Evolutionary conservation across 2,113 vertebrate species (phyloP).

Genomic region (Pituophis catenifer): DNA sequence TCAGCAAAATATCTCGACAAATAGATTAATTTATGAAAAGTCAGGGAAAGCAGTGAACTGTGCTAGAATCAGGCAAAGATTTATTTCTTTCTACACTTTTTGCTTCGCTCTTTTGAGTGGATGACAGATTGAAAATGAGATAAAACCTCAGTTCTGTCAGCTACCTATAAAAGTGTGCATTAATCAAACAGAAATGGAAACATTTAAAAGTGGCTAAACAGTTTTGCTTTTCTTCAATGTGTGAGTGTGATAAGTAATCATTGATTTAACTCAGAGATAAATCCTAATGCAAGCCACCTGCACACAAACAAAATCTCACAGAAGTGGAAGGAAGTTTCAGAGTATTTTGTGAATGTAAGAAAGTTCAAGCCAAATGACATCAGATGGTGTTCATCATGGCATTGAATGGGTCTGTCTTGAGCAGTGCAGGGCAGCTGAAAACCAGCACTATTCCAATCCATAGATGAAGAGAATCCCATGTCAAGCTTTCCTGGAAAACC

Average conservation of each 20-base stretch:
- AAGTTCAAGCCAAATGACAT: neutral
- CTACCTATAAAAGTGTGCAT: slow-evolving; percentile 8
- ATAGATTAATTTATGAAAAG: slow-evolving; percentile 26
- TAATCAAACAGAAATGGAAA: slow-evolving; percentile 4
- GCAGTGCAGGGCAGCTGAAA: neutral
- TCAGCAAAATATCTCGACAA: slow-evolving; percentile 25
- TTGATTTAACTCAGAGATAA: neutral
- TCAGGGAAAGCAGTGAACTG: slow-evolving; percentile 18
- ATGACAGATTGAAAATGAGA: slow-evolving; percentile 13
- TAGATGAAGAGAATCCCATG: neutral
- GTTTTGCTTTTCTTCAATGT: neutral
- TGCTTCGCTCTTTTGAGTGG: neutral
- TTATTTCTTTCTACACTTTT: slow-evolving; percentile 11
- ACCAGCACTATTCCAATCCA: neutral
- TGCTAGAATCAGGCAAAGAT: slow-evolving; percentile 8
- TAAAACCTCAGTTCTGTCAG: slow-evolving; percentile 10
- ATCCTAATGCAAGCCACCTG: neutral
- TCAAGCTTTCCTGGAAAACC: neutral
- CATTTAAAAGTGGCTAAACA: neutral
- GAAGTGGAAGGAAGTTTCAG: too few species aligned
- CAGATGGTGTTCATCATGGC: neutral
- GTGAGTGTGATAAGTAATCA: neutral
- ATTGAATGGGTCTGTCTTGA: neutral
- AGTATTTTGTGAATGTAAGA: neutral
- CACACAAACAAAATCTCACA: neutral